Evolutionary conservation across 1,140 invertebrate species (phyloP), one percentile per base, ranked within the genome.

Genomic region (Harpegnathos saltator): DNA sequence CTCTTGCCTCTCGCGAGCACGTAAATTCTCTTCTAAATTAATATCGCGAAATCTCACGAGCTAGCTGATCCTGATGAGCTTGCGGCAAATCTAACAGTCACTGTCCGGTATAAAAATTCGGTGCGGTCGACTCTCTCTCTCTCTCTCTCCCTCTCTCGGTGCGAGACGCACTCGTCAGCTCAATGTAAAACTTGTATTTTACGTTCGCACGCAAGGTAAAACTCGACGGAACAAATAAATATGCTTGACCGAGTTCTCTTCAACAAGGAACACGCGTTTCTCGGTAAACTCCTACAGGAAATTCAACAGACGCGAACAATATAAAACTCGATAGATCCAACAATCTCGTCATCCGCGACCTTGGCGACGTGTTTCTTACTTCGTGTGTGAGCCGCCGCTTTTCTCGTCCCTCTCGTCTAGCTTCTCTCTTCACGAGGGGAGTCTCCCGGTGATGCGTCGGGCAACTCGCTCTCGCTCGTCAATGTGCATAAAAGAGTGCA

Each of bases 1-100:
- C 1, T 7, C n/a, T 56, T 19, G n/a, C n/a, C 7, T 56, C 11
- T 19, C 7, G n/a, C 4, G n/a, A 19, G n/a, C 1, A 4, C 14
- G 17, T 75, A 63, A 61, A 74, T 56, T 56, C 71, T 56, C n/a
- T 72, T 33, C 56, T n/a, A 58, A 72, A 56, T 56, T 15, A 72
- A 72, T 56, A n/a, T 38, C 52, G 15, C 7, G 33, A 58, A 72
- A 56, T 72, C 56, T 26, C 17, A 44, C 11, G 33, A 33, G 33
- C 29, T 33, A 33, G 38, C 11, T 44, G 3, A 44, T 44, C 38
- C 11, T 9, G 38, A 44, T 44, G 11, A 44, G 11, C 38, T 44
- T 9, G 38, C 11, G 7, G 11, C 0, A 44, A 44, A 44, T 11
- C 0, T 44, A 44, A 44, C 38, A 44, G 38, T 44, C 38, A 44